phyloP scores from a whole-genome alignment of 2,797 vertebrate species.

The Acomys russatus region DNA sequence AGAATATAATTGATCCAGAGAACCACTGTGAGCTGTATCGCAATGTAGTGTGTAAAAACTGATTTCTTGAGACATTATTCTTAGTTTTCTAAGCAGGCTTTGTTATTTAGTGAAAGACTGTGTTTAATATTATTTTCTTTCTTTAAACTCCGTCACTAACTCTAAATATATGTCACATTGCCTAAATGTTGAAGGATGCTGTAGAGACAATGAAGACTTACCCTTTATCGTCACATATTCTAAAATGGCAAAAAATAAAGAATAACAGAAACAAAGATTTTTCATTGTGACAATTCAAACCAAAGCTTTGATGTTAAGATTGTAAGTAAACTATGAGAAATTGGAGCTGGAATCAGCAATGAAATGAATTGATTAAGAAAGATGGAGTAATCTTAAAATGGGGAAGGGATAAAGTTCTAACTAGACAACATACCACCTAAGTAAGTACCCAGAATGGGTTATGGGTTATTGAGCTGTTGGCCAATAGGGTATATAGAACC shows the following conservation, averaged over 20 bases:
- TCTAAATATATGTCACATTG: not conserved
- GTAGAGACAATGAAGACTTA: not conserved
- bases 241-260: not conserved
- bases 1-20: not conserved
- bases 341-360: not conserved
- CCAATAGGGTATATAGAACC: not conserved
- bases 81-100: slow-evolving; percentile 17
- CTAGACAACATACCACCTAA: not conserved
- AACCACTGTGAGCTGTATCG: not conserved
- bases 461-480: not conserved
- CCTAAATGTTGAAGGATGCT: not conserved
- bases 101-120: not conserved
- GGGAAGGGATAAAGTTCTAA: not conserved
- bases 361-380: not conserved
- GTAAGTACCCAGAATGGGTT: not conserved
- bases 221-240: not conserved
- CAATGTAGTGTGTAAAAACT: not conserved
- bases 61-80: not conserved
- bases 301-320: not conserved
- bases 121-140: not conserved
- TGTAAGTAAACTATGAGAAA: not conserved
- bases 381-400: not conserved
- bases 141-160: not conserved
- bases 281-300: not conserved
- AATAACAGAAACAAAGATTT: not conserved